A percentile compares a stretch with the other conserved stretches of the same genome.
These are phyloP conservation scores for Polypterus senegalus DNA, from an alignment of 2,113 vertebrate species.

Conservation along the genomic window DNA sequence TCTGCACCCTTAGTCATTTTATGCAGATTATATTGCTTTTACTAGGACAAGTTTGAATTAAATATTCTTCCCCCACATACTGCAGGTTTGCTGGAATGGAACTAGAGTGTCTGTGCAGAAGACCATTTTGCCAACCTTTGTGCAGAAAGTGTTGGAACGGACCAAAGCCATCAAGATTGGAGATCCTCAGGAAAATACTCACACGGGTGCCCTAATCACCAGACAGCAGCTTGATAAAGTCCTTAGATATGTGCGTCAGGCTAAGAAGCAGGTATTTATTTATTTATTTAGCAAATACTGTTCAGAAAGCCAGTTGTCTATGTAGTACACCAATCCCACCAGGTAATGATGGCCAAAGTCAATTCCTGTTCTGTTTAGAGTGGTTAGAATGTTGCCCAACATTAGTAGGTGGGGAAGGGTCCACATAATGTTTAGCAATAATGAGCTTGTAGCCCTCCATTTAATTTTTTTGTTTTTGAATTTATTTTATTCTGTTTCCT, in stretches of 20 bases:
- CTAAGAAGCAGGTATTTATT: conserved; percentile 68
- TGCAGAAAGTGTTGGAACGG: conserved; percentile 72
- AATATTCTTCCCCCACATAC: neutral
- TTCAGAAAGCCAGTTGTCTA: no score
- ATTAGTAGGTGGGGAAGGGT: no score
- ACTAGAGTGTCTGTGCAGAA: conserved; percentile 85
- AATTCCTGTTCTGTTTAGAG: no score
- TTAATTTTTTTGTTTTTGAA: no score
- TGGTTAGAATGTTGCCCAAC: no score
- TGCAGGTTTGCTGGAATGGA: conserved; percentile 87
- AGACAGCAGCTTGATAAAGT: conserved; percentile 73
- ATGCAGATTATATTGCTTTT: no score
- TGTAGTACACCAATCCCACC: no score
- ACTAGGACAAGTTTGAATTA: neutral
- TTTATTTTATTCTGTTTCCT: no score
- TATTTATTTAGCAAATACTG: no score
- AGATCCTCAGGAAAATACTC: conserved; percentile 70
- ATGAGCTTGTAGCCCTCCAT: no score
- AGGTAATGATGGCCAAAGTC: no score
- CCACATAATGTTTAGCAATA: no score
- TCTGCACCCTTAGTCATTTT: neutral
- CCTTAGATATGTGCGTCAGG: conserved; percentile 63
- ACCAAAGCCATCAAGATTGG: conserved; percentile 76
- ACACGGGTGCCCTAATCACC: conserved; percentile 88
- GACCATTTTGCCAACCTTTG: conserved; percentile 69